Evolutionary conservation across 2,888 invertebrate species (phyloP).

Genomic region (Hoplodrina blanda): DNA sequence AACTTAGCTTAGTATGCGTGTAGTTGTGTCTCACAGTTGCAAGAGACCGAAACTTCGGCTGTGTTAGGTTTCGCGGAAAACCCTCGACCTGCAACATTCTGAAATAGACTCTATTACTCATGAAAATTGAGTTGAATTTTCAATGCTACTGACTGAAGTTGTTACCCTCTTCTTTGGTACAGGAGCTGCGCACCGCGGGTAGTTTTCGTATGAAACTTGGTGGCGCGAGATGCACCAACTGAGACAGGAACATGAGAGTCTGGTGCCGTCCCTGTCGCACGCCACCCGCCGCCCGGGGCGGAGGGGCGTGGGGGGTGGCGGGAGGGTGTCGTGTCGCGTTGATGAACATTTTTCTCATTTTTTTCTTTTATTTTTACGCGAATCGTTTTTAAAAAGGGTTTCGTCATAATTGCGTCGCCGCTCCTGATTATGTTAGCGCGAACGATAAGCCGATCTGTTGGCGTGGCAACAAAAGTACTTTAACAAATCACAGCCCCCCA

Average conservation of each 20-base stretch:
- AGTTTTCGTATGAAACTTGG: constrained; percentile 89
- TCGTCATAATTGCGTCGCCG: constrained; percentile 89
- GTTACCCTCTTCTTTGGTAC: constrained; percentile 62
- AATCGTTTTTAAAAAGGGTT: constrained; percentile 91
- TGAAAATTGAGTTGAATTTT: constrained; percentile 51
- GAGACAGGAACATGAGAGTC: constrained; percentile 74
- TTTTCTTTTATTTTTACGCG: constrained; percentile 88
- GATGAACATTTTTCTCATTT: constrained; percentile 91
- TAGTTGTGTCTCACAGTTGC: constrained; percentile 84
- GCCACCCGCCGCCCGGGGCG: constrained; percentile 86
- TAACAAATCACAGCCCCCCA: constrained; percentile 45
- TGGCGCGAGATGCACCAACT: constrained; percentile 86
- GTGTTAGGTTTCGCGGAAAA: constrained; percentile 67
- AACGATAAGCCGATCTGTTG: constrained; percentile 78
- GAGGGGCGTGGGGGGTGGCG: constrained; percentile 70
- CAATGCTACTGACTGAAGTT: constrained; percentile 50
- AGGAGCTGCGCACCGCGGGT: constrained; percentile 86
- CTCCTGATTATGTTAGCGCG: constrained; percentile 85
- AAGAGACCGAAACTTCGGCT: constrained; percentile 84
- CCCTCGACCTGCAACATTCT: constrained; percentile 33
- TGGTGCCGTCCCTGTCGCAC: constrained; percentile 73
- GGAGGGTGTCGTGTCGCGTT: constrained; percentile 89
- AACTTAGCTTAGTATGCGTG: constrained; percentile 83
- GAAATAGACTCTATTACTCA: constrained; percentile 22
- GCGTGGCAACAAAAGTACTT: constrained; percentile 59